Evolutionary conservation across 2,797 vertebrate species (phyloP).

Genomic region (Xenentodon cancila): DNA sequence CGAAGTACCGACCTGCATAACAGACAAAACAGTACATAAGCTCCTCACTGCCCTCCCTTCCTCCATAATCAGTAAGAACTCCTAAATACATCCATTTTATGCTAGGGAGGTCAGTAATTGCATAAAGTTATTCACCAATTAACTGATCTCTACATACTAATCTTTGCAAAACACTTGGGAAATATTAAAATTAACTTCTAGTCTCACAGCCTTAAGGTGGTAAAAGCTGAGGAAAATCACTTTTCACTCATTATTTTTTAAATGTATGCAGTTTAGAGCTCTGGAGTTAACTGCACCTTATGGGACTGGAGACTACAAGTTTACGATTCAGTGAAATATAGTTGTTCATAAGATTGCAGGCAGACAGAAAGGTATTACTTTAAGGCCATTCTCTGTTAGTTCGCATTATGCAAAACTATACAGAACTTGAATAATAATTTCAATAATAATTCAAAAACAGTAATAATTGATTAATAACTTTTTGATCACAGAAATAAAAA

Average conservation of each 20-base stretch:
- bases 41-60: constrained; percentile 1
- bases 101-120: constrained; percentile 41
- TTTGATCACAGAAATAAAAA: too few species aligned
- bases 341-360: too few species aligned
- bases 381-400: too few species aligned
- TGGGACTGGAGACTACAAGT: background rate
- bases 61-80: constrained; percentile 22
- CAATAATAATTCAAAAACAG: too few species aligned
- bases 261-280: constrained; percentile 29
- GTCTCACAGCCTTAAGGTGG: constrained; percentile 25
- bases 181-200: constrained; percentile 41
- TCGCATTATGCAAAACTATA: too few species aligned
- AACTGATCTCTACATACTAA: constrained; percentile 38
- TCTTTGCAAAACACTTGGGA: constrained; percentile 35
- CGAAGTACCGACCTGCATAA: too few species aligned
- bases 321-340: background rate
- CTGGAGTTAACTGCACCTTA: constrained; percentile 6
- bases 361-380: too few species aligned
- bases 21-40: background rate
- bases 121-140: constrained; percentile 37
- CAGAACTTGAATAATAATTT: too few species aligned
- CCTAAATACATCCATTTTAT: constrained; percentile 32
- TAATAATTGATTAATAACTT: too few species aligned
- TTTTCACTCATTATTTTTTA: constrained; percentile 35
- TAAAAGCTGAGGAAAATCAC: constrained; percentile 23